Evolutionary conservation across 2,797 vertebrate species (phyloP).

Genomic region (Siniperca obscura): DNA sequence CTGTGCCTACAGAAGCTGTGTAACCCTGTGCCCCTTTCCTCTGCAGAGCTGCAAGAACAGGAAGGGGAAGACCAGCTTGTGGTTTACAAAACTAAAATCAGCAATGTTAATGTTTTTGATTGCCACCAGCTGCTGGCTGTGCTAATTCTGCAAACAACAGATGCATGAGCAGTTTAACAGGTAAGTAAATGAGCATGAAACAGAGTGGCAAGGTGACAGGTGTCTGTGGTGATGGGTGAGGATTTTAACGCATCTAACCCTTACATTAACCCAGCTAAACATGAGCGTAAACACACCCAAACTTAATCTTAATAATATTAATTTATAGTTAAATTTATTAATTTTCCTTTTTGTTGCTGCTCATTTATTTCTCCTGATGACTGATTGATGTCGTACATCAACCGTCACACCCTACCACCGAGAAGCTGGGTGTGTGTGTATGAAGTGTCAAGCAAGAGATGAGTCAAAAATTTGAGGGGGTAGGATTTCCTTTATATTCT

Average conservation of each 20-base stretch:
- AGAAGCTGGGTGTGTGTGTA: not conserved
- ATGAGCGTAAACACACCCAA: not conserved
- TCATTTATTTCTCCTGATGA: not conserved
- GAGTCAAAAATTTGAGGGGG: conserved; percentile 28
- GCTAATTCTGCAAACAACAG: conserved; percentile 22
- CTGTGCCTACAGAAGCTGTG: conserved; percentile 4
- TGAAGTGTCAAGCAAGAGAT: conserved; percentile 10
- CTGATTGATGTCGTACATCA: not conserved
- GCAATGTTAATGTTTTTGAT: not conserved
- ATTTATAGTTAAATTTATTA: not conserved
- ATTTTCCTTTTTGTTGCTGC: not conserved
- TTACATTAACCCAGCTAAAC: not conserved
- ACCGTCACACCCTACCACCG: not conserved
- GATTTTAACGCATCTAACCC: not conserved
- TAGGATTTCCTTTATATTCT: conserved; percentile 40
- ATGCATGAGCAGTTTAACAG: not conserved
- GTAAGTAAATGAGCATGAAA: not conserved
- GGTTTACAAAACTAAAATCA: conserved; percentile 36
- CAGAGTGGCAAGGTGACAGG: not conserved
- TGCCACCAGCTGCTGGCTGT: not conserved
- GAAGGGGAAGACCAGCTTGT: conserved; percentile 62
- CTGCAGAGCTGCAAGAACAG: conserved; percentile 54
- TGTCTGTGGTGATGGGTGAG: conserved; percentile 1
- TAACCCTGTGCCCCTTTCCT: conserved; percentile 31
- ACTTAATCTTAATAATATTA: not conserved